Conservation (phyloP, 2,888 invertebrate species). For the Dromius quadrimaculatus region DNA sequence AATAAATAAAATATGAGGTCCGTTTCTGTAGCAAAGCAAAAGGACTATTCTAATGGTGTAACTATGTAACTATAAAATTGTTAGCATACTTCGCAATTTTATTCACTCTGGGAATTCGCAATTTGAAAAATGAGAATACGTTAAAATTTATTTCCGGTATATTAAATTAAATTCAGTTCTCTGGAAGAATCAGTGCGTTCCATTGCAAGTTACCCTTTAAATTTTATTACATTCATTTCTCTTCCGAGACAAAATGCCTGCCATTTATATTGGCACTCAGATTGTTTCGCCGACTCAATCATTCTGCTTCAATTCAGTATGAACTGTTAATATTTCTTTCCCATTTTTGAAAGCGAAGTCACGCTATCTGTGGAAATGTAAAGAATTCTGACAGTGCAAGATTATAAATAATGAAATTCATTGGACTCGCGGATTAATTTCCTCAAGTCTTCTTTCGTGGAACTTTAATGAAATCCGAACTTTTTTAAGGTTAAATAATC, state of each 20-base stretch:
- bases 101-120: too few species aligned
- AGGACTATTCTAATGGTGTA: too few species aligned
- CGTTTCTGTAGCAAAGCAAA: too few species aligned
- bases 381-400: slow-evolving; percentile 6
- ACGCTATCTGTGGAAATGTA: slow-evolving; percentile 7
- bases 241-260: slow-evolving; percentile 25
- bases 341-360: slow-evolving; percentile 13
- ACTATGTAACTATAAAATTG: too few species aligned
- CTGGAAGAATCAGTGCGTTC: background rate
- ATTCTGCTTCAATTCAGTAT: background rate
- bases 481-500: background rate
- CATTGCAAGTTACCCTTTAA: slow-evolving; percentile 16
- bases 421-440: slow-evolving; percentile 7
- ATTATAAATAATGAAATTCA: slow-evolving; percentile 25
- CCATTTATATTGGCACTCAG: slow-evolving; percentile 27
- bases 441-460: background rate
- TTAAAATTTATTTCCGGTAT: background rate
- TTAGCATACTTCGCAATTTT: too few species aligned
- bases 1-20: slow-evolving; percentile 15
- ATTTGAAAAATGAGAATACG: slow-evolving; percentile 14
- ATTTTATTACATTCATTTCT: slow-evolving; percentile 31
- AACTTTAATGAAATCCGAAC: background rate
- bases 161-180: slow-evolving; percentile 13
- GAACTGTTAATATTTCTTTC: background rate
- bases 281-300: background rate